A percentile compares a stretch with the other conserved stretches of the same genome.
These are phyloP conservation scores for Drosophila arizonae DNA, from an alignment of 1,140 invertebrate species.

Conservation along the genomic window DNA sequence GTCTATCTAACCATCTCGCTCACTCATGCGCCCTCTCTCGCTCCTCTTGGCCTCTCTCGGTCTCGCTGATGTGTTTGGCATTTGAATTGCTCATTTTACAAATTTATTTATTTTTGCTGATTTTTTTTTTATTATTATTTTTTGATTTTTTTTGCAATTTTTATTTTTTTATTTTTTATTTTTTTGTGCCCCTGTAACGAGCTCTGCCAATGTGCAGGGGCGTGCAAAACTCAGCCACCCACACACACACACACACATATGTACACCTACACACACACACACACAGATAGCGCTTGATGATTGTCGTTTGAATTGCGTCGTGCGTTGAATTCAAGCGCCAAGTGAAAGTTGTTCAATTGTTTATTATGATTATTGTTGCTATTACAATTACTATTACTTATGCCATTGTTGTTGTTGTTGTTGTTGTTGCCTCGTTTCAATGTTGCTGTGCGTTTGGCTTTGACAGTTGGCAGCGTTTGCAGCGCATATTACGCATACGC, in stretches of 20 bases:
- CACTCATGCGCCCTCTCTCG: neutral
- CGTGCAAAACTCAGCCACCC: slow-evolving; percentile 43
- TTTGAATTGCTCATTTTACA: slow-evolving; percentile 53
- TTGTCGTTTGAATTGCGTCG: slow-evolving; percentile 74
- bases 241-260: slow-evolving; percentile 18
- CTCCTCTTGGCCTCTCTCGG: neutral
- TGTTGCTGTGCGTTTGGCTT: slow-evolving; percentile 23
- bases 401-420: slow-evolving; percentile 33
- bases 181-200: slow-evolving; percentile 35
- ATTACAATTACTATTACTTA: slow-evolving; percentile 49
- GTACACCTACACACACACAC: slow-evolving; percentile 13
- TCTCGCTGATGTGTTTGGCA: slow-evolving; percentile 14
- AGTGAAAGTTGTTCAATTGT: slow-evolving; percentile 81
- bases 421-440: slow-evolving; percentile 6
- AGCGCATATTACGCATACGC: slow-evolving; percentile 55
- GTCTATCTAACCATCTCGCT: neutral
- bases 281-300: slow-evolving; percentile 40
- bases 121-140: slow-evolving; percentile 18
- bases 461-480: slow-evolving; percentile 1
- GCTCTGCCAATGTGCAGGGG: slow-evolving; percentile 43
- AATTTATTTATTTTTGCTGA: slow-evolving; percentile 28
- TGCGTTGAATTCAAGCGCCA: slow-evolving; percentile 80
- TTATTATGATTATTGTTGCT: slow-evolving; percentile 72
- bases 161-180: slow-evolving; percentile 3
- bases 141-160: slow-evolving; percentile 4